Evolutionary conservation across 1,140 invertebrate genomes (phyloP).

Genomic region (Heliothis virescens): DNA sequence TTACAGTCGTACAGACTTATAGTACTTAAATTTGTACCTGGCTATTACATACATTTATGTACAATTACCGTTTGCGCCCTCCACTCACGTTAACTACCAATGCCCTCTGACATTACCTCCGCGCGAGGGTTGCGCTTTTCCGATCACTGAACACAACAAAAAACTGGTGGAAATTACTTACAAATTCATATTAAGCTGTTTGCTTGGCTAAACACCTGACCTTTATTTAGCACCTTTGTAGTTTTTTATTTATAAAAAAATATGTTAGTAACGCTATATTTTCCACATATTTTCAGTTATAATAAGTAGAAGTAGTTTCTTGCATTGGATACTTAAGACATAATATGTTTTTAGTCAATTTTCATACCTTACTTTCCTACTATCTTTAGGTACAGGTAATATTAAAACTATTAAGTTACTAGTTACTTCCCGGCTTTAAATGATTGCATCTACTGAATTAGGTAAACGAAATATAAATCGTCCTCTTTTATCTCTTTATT

Average conservation of each 20-base stretch:
- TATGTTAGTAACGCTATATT: background rate
- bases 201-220: constrained; percentile 24
- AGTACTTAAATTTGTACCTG: background rate
- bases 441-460: no score
- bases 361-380: no score
- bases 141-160: constrained; percentile 46
- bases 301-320: background rate
- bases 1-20: background rate
- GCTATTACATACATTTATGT: background rate
- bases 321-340: no score
- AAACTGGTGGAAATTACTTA: constrained; percentile 49
- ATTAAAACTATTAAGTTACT: no score
- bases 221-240: constrained; percentile 33
- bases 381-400: no score
- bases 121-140: constrained; percentile 48
- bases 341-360: no score
- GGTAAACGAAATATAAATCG: no score
- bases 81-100: constrained; percentile 34
- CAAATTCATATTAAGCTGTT: constrained; percentile 41
- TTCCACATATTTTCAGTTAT: constrained; percentile 13
- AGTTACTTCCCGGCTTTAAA: no score
- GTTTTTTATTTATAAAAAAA: constrained; percentile 10
- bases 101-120: constrained; percentile 47
- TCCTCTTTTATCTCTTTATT: no score
- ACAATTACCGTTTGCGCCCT: background rate